These are phyloP conservation scores for Aythya baeri DNA, from an alignment of 2,113 vertebrate genomes.

Conservation along the genomic window DNA sequence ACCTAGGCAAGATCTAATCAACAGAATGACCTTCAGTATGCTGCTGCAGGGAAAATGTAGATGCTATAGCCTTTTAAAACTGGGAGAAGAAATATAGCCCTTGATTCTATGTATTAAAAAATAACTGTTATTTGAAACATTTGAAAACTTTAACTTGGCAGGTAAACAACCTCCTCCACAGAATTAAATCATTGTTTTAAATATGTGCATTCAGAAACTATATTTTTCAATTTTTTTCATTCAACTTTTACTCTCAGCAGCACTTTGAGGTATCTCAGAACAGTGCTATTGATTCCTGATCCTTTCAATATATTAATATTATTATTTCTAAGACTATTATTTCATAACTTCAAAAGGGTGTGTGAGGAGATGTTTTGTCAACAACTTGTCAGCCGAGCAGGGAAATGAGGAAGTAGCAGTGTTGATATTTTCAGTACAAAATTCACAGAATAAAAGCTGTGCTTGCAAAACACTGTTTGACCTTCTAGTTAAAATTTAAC, in stretches of 20 bases:
- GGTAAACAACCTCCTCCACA: not conserved
- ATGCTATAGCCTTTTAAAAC: not conserved
- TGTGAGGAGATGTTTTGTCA: not conserved
- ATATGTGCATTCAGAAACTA: not conserved
- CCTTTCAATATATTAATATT: not conserved
- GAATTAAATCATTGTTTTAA: not conserved
- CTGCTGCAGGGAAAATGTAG: not conserved
- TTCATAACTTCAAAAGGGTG: not conserved
- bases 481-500: constrained; percentile 12
- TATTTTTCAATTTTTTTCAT: not conserved
- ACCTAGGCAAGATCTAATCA: not conserved
- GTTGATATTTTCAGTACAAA: not conserved
- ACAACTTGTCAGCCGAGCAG: not conserved
- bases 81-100: not conserved
- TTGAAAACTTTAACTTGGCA: not conserved
- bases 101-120: not conserved
- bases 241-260: not conserved
- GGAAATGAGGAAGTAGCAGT: not conserved
- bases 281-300: not conserved
- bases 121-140: not conserved
- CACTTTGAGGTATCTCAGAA: not conserved
- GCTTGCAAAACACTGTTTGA: not conserved
- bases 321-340: not conserved
- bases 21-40: not conserved
- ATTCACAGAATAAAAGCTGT: not conserved